phyloP scores from a whole-genome alignment of 2,888 invertebrate species.

The Camponotus fellah region DNA sequence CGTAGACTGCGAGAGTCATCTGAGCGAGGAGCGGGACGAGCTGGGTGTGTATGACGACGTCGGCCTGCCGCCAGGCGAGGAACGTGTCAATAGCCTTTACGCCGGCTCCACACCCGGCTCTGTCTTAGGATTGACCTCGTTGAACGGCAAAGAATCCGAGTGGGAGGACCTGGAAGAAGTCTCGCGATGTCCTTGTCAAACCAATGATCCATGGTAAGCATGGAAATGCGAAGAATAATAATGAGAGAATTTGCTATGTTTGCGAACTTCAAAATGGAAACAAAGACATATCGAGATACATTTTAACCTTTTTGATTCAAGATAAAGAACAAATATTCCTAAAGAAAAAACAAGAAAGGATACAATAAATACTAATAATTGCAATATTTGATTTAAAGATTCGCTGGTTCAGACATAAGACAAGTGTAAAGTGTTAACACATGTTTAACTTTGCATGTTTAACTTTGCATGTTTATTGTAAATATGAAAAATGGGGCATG shows the following conservation, averaged over 20 bases:
- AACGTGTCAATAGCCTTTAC: constrained; percentile 83
- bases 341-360: not conserved
- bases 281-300: not conserved
- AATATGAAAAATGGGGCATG: not conserved
- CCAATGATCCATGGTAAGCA: constrained; percentile 63
- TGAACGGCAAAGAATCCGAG: constrained; percentile 81
- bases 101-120: constrained; percentile 77
- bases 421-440: not conserved
- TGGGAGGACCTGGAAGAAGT: constrained; percentile 83
- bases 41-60: constrained; percentile 80
- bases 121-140: constrained; percentile 64
- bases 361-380: not conserved
- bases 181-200: constrained; percentile 47
- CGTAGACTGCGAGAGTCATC: constrained; percentile 70
- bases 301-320: not conserved
- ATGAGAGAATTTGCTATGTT: not conserved
- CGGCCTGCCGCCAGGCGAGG: constrained; percentile 75
- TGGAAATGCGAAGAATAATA: not conserved
- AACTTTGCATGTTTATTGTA: not conserved
- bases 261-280: not conserved
- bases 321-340: not conserved
- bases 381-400: not conserved
- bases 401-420: not conserved
- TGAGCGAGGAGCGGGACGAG: constrained; percentile 65
- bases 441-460: not conserved